Evolutionary conservation across 2,797 vertebrate genomes (phyloP).

Genomic region (Chromis chromis): DNA sequence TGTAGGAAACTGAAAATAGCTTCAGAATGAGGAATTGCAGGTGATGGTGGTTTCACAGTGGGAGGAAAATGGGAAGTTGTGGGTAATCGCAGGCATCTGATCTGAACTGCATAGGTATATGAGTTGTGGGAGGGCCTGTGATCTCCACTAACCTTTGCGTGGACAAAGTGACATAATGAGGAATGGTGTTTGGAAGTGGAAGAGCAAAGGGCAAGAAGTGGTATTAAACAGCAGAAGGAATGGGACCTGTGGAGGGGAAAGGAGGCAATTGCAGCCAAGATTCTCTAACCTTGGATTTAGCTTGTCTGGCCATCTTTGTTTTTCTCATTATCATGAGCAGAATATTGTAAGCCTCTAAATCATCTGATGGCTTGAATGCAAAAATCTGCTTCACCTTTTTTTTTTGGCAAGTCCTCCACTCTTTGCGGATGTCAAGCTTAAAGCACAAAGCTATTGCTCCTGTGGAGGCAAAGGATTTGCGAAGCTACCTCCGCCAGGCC

Average conservation of each 20-base stretch:
- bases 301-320: conserved; percentile 68
- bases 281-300: conserved; percentile 66
- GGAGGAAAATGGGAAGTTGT: conserved; percentile 42
- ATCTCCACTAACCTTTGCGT: conserved; percentile 46
- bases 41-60: conserved; percentile 37
- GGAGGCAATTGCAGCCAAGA: conserved; percentile 13
- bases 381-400: conserved; percentile 53
- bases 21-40: conserved; percentile 25
- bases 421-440: conserved; percentile 40
- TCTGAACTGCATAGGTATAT: conserved; percentile 26
- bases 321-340: conserved; percentile 64
- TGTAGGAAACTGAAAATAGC: conserved; percentile 15
- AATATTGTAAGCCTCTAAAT: conserved; percentile 63
- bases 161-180: conserved; percentile 67
- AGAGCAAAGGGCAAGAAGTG: conserved; percentile 53
- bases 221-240: conserved; percentile 50
- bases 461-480: conserved; percentile 52
- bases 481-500: conserved; percentile 24
- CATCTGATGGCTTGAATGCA: conserved; percentile 61
- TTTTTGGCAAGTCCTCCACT: conserved; percentile 45
- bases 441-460: conserved; percentile 49
- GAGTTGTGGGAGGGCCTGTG: conserved; percentile 34
- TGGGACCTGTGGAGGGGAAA: conserved; percentile 28
- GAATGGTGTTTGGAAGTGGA: conserved; percentile 60
- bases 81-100: conserved; percentile 37